Evolutionary conservation across 2,113 vertebrate genomes (phyloP).

Genomic region (Pteropus alecto): DNA sequence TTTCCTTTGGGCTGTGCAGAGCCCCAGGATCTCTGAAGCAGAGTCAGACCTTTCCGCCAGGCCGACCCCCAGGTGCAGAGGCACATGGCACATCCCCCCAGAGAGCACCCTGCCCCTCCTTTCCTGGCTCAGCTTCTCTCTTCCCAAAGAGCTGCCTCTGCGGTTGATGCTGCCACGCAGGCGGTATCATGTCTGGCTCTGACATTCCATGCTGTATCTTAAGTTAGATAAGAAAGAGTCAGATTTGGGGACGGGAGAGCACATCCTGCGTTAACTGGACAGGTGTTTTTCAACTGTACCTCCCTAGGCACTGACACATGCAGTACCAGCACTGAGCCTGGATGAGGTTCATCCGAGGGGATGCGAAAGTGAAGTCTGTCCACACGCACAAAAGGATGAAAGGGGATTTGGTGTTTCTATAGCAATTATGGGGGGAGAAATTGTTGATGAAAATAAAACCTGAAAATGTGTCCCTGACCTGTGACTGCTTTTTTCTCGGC

Average conservation of each 20-base stretch:
- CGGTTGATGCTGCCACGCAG: fast-evolving
- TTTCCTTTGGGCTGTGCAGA: not conserved
- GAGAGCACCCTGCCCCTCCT: fast-evolving
- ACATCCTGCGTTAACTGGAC: fast-evolving
- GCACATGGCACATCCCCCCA: fast-evolving
- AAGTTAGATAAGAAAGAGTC: not conserved
- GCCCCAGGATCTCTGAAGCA: not conserved
- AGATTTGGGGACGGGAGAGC: not conserved
- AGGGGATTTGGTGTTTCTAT: constrained; percentile 61
- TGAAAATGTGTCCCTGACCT: constrained; percentile 30
- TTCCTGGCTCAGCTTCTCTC: not conserved
- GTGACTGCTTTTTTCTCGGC: constrained; percentile 45
- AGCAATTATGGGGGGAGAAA: constrained; percentile 38
- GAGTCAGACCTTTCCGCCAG: fast-evolving
- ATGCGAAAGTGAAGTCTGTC: not conserved
- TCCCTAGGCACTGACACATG: fast-evolving
- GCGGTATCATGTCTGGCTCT: not conserved
- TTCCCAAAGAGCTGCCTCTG: not conserved
- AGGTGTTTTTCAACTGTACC: not conserved
- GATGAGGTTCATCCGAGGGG: not conserved
- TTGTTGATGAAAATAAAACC: constrained; percentile 45
- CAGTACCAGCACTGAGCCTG: fast-evolving
- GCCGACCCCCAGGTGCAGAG: fast-evolving
- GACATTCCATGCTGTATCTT: not conserved
- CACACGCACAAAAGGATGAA: not conserved